phyloP scores from a whole-genome alignment of 2,797 vertebrate genomes.

The Acanthurus tractus region DNA sequence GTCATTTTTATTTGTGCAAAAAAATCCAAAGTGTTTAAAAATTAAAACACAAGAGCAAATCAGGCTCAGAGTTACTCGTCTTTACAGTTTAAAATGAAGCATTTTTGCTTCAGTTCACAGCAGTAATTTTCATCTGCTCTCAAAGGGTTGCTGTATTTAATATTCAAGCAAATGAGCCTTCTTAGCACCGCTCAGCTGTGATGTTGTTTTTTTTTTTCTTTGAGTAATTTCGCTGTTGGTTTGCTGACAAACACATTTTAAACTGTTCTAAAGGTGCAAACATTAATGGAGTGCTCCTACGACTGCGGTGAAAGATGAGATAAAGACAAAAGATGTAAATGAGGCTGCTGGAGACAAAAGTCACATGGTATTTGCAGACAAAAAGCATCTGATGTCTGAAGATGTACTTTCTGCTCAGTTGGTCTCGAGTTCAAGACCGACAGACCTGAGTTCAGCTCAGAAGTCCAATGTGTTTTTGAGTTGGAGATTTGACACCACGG shows the following conservation, averaged over 20 bases:
- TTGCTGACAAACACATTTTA: constrained; percentile 22
- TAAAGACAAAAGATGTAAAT: constrained; percentile 36
- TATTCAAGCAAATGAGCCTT: constrained; percentile 35
- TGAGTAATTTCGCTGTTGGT: constrained; percentile 18
- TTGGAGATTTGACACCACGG: constrained; percentile 42
- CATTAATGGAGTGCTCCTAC: background rate
- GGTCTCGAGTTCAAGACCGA: constrained; percentile 30
- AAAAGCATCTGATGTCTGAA: constrained; percentile 35
- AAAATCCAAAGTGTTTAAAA: background rate
- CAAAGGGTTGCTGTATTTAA: constrained; percentile 23
- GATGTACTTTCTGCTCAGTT: constrained; percentile 31
- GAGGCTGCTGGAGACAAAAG: constrained; percentile 31
- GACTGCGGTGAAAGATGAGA: constrained; percentile 25
- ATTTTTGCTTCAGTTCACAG: constrained; percentile 23
- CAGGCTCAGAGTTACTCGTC: background rate
- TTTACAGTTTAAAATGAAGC: constrained; percentile 22
- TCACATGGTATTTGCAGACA: constrained; percentile 12
- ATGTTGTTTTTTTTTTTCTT: constrained; percentile 6
- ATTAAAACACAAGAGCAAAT: constrained; percentile 20
- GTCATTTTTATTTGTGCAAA: background rate
- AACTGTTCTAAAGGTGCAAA: constrained; percentile 25
- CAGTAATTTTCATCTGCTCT: constrained; percentile 35
- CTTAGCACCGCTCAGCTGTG: constrained; percentile 17
- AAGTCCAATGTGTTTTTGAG: constrained; percentile 49
- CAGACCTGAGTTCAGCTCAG: constrained; percentile 41